Base-by-base conservation (phyloP, 2,113 vertebrate genomes). In the Smithornis capensis region DNA sequence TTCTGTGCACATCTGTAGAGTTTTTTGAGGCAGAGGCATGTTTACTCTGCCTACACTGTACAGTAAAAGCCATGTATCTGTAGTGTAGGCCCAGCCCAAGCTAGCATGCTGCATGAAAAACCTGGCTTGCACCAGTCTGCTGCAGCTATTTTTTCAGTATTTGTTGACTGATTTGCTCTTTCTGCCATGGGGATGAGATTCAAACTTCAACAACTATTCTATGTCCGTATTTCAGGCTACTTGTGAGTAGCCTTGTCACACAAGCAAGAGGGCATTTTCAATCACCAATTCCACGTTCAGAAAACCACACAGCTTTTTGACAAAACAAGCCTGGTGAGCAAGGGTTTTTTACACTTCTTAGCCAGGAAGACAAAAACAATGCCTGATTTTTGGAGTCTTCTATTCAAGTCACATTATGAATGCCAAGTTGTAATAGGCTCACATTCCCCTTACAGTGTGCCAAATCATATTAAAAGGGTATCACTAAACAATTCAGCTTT, bases 1-100 rank as follows among this genome's bases (percentile, higher is more conserved):
- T 92, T 92, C 94, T 78, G 76, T 40, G 80, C 70, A 37, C 92
- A 89, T 90, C 86, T 89, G 86, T 52, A 68, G 68, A 59, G 68
- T 56, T 55, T 86, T 77, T 14, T 9, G 86, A 78, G 68, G 63
- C 75, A 92, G 63, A 74, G 23, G 38, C 76, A 35, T 78, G 64
- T 81, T 93, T 93, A n/a, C 63, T 75, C 86, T 94, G 89, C 71
- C 60, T 70, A 33, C 0, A 0, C 56, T 67, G 10, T 24, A 47
- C 16, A 55, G 79, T 33, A 24, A 57, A 85, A 76, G 87, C 68
- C 79, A 62, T 1, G 3, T 35, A 19, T 52, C 55, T n/a, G 13
- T 19, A 73, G 37, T 5, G 9, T 70, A 69, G n/a, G 65, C 37
- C n/a, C 70, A 84, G 57, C 19, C 73, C 52, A 55, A 57, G 56